Evolutionary conservation across 2,113 vertebrate genomes (phyloP).

Genomic region (Megaptera novaeangliae): DNA sequence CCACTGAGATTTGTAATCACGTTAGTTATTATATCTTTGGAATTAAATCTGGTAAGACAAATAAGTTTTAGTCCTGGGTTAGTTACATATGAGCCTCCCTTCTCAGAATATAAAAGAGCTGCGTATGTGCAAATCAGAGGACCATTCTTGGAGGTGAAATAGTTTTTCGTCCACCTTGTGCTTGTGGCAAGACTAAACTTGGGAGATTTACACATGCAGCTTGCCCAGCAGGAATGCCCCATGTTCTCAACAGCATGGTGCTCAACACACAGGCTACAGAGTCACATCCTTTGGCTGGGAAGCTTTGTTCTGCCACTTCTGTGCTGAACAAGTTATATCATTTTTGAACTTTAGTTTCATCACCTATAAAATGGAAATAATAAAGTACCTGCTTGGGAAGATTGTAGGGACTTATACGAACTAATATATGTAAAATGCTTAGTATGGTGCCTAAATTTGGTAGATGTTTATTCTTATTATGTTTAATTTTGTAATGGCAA

Average conservation of each 20-base stretch:
- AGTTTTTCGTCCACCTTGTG: not conserved
- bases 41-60: slow-evolving; percentile 56
- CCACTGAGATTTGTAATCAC: slow-evolving; percentile 52
- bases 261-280: not conserved
- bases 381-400: not conserved
- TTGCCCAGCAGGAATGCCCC: not conserved
- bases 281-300: not conserved
- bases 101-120: slow-evolving; percentile 18
- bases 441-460: not conserved
- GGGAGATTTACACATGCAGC: not conserved
- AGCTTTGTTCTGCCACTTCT: not conserved
- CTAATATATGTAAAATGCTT: not conserved
- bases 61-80: slow-evolving; percentile 33
- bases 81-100: slow-evolving; percentile 2
- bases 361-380: not conserved
- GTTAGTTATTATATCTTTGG: slow-evolving; percentile 52
- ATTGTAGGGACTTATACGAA: not conserved
- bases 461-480: slow-evolving; percentile 37
- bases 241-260: not conserved
- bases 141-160: not conserved
- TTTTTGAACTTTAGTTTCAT: slow-evolving; percentile 16
- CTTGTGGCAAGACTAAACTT: not conserved
- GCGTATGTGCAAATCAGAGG: not conserved
- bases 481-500: not conserved
- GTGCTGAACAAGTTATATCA: not conserved